Evolutionary conservation across 23 tunicate species (phyloP).

Genomic region (Corella eumyota): DNA sequence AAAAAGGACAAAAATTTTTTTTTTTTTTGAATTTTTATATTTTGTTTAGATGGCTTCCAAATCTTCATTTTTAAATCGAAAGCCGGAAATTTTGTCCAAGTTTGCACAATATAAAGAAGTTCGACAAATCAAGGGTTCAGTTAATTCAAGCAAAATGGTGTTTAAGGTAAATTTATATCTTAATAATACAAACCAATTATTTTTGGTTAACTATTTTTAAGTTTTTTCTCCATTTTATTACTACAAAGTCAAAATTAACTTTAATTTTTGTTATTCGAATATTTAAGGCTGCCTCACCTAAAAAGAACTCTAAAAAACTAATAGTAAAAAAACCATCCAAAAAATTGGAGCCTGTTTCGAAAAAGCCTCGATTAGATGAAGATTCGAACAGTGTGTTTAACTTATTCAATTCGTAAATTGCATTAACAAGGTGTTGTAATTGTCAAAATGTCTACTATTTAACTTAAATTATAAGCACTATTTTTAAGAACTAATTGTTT

Average conservation of each 20-base stretch:
- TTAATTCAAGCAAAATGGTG: slow-evolving; percentile 73
- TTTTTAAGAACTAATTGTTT: too few species aligned
- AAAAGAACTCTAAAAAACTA: too few species aligned
- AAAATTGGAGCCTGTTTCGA: slow-evolving; percentile 4
- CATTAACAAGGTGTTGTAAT: too few species aligned
- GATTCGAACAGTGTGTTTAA: slow-evolving; percentile 80
- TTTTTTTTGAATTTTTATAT: too few species aligned
- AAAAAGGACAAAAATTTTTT: too few species aligned
- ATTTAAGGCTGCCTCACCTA: neutral
- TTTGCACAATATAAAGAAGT: slow-evolving; percentile 52
- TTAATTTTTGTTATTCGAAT: neutral
- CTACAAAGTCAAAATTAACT: neutral
- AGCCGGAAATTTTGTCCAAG: slow-evolving; percentile 47
- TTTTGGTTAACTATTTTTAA: neutral
- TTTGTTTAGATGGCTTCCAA: too few species aligned
- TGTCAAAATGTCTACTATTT: too few species aligned
- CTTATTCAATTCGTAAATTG: too few species aligned
- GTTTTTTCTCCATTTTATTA: neutral
- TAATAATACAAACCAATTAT: too few species aligned
- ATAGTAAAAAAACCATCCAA: slow-evolving; percentile 1
- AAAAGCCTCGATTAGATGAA: slow-evolving; percentile 58
- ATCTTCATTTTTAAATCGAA: slow-evolving; percentile 61
- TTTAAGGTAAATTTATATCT: slow-evolving; percentile 41
- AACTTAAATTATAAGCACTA: too few species aligned
- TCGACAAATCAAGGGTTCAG: slow-evolving; percentile 46